A percentile compares a stretch with the other conserved stretches of the same genome.
Evolutionary conservation across 2,888 invertebrate genomes (phyloP).

Genomic region (Trichacis sp.): DNA sequence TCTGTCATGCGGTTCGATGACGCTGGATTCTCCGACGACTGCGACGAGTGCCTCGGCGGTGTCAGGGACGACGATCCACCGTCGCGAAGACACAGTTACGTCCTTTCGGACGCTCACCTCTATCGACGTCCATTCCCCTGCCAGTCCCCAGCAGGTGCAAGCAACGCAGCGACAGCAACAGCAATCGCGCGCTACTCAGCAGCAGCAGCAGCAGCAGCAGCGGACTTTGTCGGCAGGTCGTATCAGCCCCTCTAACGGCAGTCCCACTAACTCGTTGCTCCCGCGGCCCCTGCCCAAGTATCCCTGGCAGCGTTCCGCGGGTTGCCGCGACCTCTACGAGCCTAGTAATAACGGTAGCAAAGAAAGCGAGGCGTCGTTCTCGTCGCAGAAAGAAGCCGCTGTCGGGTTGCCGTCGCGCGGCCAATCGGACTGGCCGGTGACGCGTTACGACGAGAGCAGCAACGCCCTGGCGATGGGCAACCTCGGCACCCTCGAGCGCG

Average conservation of each 20-base stretch:
- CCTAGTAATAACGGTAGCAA: conserved; percentile 80
- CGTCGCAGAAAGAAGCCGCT: conserved; percentile 79
- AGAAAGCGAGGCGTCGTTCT: conserved; percentile 68
- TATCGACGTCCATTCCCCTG: conserved; percentile 71
- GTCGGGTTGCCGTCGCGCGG: conserved; percentile 74
- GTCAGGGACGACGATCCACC: conserved; percentile 74
- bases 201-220: no score
- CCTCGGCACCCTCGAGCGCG: no score
- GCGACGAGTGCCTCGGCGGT: conserved; percentile 69
- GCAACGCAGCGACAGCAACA: conserved; percentile 40
- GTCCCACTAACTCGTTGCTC: conserved; percentile 66
- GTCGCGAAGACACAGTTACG: conserved; percentile 74
- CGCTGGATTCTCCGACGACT: conserved; percentile 91
- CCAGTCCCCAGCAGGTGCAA: conserved; percentile 71
- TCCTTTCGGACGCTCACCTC: conserved; percentile 73
- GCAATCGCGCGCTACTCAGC: conserved; percentile 50
- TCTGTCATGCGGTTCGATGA: conserved; percentile 75
- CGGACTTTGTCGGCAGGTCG: conserved; percentile 69
- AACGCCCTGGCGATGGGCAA: no score
- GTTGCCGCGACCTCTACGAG: conserved; percentile 85
- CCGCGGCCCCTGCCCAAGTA: conserved; percentile 69
- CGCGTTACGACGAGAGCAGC: conserved; percentile 79
- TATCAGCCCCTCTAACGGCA: conserved; percentile 70
- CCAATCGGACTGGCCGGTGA: conserved; percentile 78
- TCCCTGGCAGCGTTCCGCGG: conserved; percentile 83